Evolutionary conservation across 1,140 invertebrate genomes (phyloP).

Genomic region (Drosophila micromelanica): DNA sequence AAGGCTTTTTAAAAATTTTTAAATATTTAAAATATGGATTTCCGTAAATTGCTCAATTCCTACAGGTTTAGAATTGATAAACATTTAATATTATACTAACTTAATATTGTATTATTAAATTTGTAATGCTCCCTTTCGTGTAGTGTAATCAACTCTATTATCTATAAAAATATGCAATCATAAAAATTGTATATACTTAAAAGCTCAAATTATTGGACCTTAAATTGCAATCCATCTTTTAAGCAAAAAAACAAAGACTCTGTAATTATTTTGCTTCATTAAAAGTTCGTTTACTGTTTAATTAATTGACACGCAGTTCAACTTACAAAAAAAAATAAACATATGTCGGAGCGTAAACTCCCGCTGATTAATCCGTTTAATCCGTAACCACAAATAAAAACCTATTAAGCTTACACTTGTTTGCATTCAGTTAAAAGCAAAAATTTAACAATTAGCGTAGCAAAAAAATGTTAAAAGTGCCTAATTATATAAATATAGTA

Average conservation of each 20-base stretch:
- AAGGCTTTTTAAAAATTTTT: too few relatives aligned
- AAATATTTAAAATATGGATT: too few relatives aligned
- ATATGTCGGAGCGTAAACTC: conserved; percentile 1
- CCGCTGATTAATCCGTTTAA: neutral
- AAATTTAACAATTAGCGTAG: neutral
- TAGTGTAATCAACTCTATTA: neutral
- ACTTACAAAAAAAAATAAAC: neutral
- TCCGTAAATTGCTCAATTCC: too few relatives aligned
- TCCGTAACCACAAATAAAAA: neutral
- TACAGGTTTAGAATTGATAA: too few relatives aligned
- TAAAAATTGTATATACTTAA: too few relatives aligned
- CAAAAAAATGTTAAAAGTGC: conserved; percentile 1
- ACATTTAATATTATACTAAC: too few relatives aligned
- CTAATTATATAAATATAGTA: neutral
- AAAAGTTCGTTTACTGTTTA: conserved; percentile 14
- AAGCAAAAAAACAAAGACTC: neutral
- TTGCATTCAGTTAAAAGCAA: neutral
- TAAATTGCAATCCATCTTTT: too few relatives aligned
- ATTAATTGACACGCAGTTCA: conserved; percentile 10
- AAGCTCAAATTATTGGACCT: too few relatives aligned
- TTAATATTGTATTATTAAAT: neutral
- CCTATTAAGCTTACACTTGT: neutral
- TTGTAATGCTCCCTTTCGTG: neutral
- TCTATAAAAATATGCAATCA: too few relatives aligned
- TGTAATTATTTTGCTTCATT: conserved; percentile 3